Percentiles rank a stretch among this genome's conserved stretches.
Conservation (phyloP, 2,113 vertebrate species). For the mouse (Mus musculus) region DNA sequence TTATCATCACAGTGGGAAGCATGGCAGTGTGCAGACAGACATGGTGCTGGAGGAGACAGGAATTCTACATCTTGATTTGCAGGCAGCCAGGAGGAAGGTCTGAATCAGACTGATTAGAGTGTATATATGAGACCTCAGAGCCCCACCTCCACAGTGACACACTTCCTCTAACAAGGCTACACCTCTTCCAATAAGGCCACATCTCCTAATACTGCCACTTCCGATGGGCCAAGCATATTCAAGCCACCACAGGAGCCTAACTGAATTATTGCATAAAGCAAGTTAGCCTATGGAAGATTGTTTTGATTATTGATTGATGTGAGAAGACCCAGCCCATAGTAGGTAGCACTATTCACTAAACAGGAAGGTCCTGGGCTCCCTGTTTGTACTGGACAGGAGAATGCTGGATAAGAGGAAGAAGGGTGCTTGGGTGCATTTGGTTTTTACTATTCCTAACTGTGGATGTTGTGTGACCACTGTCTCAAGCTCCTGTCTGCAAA, state of each 20-base stretch:
- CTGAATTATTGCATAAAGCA: background rate
- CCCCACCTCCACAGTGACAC: too few species aligned
- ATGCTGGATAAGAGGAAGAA: background rate
- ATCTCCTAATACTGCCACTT: too few species aligned
- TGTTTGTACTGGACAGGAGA: background rate
- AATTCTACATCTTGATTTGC: too few species aligned
- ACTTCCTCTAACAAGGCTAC: too few species aligned
- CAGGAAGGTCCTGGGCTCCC: background rate
- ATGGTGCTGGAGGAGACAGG: too few species aligned
- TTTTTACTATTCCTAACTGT: background rate
- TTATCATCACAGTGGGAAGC: too few species aligned
- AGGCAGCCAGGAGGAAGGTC: too few species aligned
- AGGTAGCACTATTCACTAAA: background rate
- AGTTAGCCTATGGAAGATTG: background rate
- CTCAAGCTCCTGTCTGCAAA: background rate
- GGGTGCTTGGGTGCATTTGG: background rate
- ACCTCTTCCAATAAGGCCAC: too few species aligned
- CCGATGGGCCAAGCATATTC: too few species aligned
- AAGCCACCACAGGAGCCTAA: background rate
- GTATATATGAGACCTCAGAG: too few species aligned
- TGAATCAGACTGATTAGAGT: too few species aligned
- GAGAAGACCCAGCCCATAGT: background rate
- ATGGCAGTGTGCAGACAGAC: too few species aligned
- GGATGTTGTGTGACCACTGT: background rate
- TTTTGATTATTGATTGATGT: background rate